These are phyloP conservation scores for Pseudolaguvia tuberculata DNA, from an alignment of 2,113 vertebrate species.

Conservation along the genomic window DNA sequence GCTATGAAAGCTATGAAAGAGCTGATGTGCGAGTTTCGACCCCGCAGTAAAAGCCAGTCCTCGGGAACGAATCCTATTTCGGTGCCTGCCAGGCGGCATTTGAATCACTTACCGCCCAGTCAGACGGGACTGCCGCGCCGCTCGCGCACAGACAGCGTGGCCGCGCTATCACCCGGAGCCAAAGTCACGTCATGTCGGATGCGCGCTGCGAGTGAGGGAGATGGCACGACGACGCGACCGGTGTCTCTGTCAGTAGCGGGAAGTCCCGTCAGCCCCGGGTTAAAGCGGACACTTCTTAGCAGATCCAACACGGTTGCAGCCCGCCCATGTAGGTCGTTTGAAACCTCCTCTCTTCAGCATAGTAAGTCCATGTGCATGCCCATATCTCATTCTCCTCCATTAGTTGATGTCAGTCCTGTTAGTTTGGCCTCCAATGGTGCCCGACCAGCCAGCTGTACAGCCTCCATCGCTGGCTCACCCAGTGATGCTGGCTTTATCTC, in stretches of 20 bases:
- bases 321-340: constrained; percentile 65
- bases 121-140: constrained; percentile 76
- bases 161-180: constrained; percentile 66
- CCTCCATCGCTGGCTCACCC: constrained; percentile 87
- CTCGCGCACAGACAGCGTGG: constrained; percentile 79
- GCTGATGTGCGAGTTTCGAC: constrained; percentile 85
- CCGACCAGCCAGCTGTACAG: constrained; percentile 83
- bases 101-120: constrained; percentile 77
- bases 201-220: constrained; percentile 81
- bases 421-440: constrained; percentile 79
- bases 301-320: constrained; percentile 79
- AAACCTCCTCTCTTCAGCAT: constrained; percentile 73
- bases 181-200: constrained; percentile 73
- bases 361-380: constrained; percentile 92
- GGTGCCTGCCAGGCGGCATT: constrained; percentile 73
- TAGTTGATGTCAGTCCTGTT: constrained; percentile 72
- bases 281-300: constrained; percentile 76
- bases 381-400: constrained; percentile 77
- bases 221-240: constrained; percentile 72
- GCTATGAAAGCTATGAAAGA: constrained; percentile 98
- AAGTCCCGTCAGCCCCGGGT: constrained; percentile 83
- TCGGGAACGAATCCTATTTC: constrained; percentile 77
- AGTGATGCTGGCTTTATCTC: constrained; percentile 90
- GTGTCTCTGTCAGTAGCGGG: constrained; percentile 69
- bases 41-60: constrained; percentile 96